Conservation (phyloP, 1,140 invertebrate genomes). For the Papilio polytes region DNA sequence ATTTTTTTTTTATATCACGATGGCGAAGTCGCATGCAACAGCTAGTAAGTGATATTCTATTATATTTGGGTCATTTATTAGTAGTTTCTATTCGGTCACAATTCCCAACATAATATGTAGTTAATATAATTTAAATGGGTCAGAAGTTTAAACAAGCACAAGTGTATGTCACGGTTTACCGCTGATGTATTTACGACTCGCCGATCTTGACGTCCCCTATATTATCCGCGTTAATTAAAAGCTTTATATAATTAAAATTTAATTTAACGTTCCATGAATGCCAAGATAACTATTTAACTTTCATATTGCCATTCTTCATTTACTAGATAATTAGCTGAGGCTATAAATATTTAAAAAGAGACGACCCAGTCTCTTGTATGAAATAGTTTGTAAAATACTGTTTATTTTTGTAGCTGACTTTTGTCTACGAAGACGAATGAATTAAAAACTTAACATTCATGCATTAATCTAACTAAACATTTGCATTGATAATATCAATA, state of each 20-base stretch:
- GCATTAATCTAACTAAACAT: no score
- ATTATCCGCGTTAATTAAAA: constrained; percentile 45
- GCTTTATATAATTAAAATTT: constrained; percentile 20
- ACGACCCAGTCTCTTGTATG: no score
- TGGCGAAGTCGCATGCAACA: no score
- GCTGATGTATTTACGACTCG: constrained; percentile 48
- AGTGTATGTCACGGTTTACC: constrained; percentile 39
- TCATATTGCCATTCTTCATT: background rate
- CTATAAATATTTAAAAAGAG: no score
- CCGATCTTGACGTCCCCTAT: constrained; percentile 39
- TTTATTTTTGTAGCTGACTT: no score
- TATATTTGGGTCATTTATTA: background rate
- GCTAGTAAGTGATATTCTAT: no score
- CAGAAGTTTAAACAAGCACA: constrained; percentile 36
- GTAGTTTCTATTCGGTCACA: background rate
- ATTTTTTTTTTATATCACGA: no score
- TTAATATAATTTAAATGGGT: constrained; percentile 36
- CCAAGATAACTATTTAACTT: background rate
- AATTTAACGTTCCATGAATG: constrained; percentile 38
- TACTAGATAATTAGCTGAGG: background rate
- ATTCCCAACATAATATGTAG: constrained; percentile 14
- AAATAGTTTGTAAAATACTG: no score
- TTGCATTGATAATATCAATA: no score
- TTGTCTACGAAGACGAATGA: no score
- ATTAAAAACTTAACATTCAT: no score